These are phyloP conservation scores for Hippocampus comes DNA, from an alignment of 2,113 vertebrate genomes.

Conservation along the genomic window DNA sequence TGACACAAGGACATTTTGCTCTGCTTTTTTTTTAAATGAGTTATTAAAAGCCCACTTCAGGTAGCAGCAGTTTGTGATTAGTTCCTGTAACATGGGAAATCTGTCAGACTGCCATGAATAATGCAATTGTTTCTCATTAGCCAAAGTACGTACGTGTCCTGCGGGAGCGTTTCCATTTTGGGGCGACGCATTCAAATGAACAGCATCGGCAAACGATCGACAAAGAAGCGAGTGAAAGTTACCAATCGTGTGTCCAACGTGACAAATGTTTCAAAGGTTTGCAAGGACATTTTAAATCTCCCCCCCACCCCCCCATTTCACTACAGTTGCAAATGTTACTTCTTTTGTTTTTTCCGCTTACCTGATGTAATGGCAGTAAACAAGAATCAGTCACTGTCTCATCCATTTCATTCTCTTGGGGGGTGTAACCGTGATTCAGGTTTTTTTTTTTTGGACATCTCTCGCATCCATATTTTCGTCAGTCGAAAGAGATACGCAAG, in stretches of 20 bases:
- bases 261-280: neutral
- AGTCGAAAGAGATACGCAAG: constrained; percentile 42
- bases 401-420: neutral
- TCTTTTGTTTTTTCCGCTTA: neutral
- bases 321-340: neutral
- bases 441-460: neutral
- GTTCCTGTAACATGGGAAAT: constrained; percentile 34
- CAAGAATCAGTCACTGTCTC: neutral
- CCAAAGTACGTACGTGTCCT: constrained; percentile 50
- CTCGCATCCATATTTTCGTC: neutral
- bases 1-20: constrained; percentile 2
- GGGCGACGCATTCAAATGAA: neutral
- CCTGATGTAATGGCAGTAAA: neutral
- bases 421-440: neutral
- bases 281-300: neutral
- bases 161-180: constrained; percentile 27
- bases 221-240: neutral
- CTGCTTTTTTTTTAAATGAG: constrained; percentile 12
- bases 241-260: neutral
- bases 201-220: too few relatives aligned
- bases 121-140: constrained; percentile 63
- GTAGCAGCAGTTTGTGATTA: constrained; percentile 52
- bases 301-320: neutral
- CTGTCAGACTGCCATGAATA: constrained; percentile 64
- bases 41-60: constrained; percentile 45